These are phyloP conservation scores for Schizothorax lantsangensis DNA, from an alignment of 2,797 vertebrate genomes.

Conservation along the genomic window DNA sequence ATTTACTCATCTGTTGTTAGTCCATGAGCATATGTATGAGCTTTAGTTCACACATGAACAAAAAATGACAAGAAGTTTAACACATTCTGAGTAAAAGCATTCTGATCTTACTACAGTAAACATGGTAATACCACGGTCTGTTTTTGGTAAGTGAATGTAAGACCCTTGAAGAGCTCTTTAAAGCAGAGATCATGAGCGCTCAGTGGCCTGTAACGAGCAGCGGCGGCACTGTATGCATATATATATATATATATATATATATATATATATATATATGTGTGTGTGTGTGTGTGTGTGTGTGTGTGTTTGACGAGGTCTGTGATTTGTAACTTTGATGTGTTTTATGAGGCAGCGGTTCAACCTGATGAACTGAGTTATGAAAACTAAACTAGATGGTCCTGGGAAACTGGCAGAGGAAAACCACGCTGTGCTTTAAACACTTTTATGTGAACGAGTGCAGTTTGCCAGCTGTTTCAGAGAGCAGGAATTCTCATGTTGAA, in stretches of 20 bases:
- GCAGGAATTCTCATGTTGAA: background rate
- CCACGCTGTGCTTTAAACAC: constrained; percentile 37
- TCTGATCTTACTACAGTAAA: too few relatives aligned
- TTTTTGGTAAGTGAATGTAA: background rate
- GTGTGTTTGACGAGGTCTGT: constrained; percentile 28
- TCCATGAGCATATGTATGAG: too few relatives aligned
- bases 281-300: background rate
- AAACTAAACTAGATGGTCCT: constrained; percentile 42
- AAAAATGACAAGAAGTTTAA: background rate
- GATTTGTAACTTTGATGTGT: constrained; percentile 55
- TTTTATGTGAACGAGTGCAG: background rate
- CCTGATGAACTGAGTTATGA: constrained; percentile 47
- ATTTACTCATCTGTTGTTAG: too few relatives aligned
- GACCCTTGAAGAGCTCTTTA: too few relatives aligned
- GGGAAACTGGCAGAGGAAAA: constrained; percentile 39
- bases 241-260: too few relatives aligned
- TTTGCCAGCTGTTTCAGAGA: background rate
- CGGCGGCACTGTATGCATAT: too few relatives aligned
- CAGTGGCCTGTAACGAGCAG: too few relatives aligned
- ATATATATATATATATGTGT: background rate
- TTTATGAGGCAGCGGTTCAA: constrained; percentile 22
- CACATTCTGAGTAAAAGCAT: background rate
- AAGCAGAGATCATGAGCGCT: too few relatives aligned
- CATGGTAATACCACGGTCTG: too few relatives aligned
- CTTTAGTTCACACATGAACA: too few relatives aligned